phyloP scores from a whole-genome alignment of 2,113 vertebrate genomes.

The Mobula birostris region DNA sequence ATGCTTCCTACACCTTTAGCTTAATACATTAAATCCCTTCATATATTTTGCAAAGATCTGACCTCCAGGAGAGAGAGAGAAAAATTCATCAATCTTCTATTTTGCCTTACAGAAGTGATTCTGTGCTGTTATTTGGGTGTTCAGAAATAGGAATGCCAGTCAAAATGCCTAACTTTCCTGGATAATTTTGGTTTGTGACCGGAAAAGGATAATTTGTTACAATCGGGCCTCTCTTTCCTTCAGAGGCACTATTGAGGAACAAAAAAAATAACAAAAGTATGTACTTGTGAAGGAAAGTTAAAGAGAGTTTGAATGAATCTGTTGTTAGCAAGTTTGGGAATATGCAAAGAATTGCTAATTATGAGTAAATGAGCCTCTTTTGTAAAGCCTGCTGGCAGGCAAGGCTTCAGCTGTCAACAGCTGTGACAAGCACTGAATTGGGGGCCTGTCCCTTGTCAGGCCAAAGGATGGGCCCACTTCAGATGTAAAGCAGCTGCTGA shows the following conservation, averaged over 20 bases:
- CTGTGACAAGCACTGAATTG: constrained; percentile 5
- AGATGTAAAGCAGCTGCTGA: constrained; percentile 37
- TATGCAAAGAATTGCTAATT: constrained; percentile 38
- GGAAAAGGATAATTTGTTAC: constrained; percentile 34
- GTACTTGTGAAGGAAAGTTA: constrained; percentile 35
- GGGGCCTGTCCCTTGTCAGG: constrained; percentile 31
- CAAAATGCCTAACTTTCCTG: constrained; percentile 22
- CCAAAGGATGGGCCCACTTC: constrained; percentile 32
- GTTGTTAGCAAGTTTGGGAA: constrained; percentile 37
- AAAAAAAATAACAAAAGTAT: constrained; percentile 36
- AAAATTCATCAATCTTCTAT: not conserved
- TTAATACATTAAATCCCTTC: not conserved
- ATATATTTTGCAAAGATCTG: constrained; percentile 1
- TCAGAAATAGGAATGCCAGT: not conserved
- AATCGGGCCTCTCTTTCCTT: constrained; percentile 27
- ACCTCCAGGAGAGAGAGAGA: not conserved
- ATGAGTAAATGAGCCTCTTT: constrained; percentile 32
- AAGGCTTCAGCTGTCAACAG: constrained; percentile 29
- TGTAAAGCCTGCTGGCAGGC: constrained; percentile 35
- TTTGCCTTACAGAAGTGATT: constrained; percentile 1
- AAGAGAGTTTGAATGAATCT: constrained; percentile 38
- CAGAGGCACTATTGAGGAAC: not conserved
- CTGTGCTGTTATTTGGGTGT: not conserved
- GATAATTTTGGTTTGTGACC: constrained; percentile 37
- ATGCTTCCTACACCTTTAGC: not conserved